Evolutionary conservation across 2,797 vertebrate genomes (phyloP).

Genomic region (Crenichthys baileyi): DNA sequence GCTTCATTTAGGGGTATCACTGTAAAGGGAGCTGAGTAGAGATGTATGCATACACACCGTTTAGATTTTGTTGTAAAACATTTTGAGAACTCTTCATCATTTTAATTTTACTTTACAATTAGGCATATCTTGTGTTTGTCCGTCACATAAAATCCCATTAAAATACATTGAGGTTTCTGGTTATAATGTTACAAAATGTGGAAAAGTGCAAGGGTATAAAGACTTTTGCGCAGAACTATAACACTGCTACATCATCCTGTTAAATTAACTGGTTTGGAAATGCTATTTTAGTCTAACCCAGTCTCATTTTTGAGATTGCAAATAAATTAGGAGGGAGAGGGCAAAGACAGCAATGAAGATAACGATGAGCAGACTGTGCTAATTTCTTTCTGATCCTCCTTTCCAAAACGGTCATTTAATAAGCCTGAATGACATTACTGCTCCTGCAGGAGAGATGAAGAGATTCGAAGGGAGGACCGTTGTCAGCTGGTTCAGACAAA

Average conservation of each 20-base stretch:
- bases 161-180: neutral
- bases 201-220: neutral
- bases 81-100: neutral
- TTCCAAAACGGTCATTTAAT: slow-evolving; percentile 59
- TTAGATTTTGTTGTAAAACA: too few relatives aligned
- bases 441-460: slow-evolving; percentile 18
- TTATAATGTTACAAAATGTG: neutral
- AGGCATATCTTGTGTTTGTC: neutral
- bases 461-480: slow-evolving; percentile 32
- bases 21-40: too few relatives aligned
- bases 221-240: neutral
- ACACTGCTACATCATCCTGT: neutral
- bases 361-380: slow-evolving; percentile 42
- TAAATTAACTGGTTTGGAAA: slow-evolving; percentile 22
- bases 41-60: too few relatives aligned
- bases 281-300: slow-evolving; percentile 1
- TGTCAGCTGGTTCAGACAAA: slow-evolving; percentile 54
- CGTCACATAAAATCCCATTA: neutral
- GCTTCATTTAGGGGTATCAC: neutral
- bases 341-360: slow-evolving; percentile 36
- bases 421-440: slow-evolving; percentile 47
- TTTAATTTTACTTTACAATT: neutral
- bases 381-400: slow-evolving; percentile 53
- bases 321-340: slow-evolving; percentile 37
- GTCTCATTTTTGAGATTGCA: slow-evolving; percentile 32